Evolutionary conservation across 1,140 invertebrate genomes (phyloP), one percentile per base, ranked within the genome.

Genomic region (Drosophila takahashii): DNA sequence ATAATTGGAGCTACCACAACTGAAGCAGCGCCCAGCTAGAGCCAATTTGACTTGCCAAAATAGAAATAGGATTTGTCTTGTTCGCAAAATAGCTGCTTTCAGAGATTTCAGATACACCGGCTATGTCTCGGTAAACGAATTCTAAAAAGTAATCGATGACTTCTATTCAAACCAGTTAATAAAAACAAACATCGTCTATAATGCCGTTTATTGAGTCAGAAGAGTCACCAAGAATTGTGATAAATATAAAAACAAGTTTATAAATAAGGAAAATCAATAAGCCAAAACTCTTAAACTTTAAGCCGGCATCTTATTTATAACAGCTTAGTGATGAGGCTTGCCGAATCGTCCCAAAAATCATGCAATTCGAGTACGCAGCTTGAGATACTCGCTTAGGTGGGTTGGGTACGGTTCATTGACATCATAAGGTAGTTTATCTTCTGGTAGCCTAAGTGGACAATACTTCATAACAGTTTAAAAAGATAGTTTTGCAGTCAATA

Each of bases 181-280:
- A 5, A 37, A 37, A 15, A 39, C 13, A n/a, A 39, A 39, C 37
- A n/a, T 15, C 5, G 37, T 6, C 13, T 4, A 7, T 5, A 39
- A 29, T 29, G 29, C 37, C n/a, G n/a, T 7, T 39, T 6, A 39
- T 39, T 39, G 13, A 8, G 37, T 8, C 13, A 2, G 6, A 65
- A 34, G n/a, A 51, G 29, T 36, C 60, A 10, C 37, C n/a, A 41
- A 18, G 34, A 45, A 44, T 51, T 67, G 59, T 36, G 45, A 51
- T 36, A 51, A 51, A 65, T 42, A 65, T 13, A 34, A 15, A 67
- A 65, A 65, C 60, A 44, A 45, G 65, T 66, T 42, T 0, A 42
- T 29, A 29, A 66, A 66, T 44, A 36, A 66, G 44, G 29, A 36
- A 66, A 69, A 69, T 52, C 15, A 36, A 69, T 44, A 45, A 45